Evolutionary conservation across 1,140 invertebrate species (phyloP).

Genomic region (Lamellibrachia luymesi): DNA sequence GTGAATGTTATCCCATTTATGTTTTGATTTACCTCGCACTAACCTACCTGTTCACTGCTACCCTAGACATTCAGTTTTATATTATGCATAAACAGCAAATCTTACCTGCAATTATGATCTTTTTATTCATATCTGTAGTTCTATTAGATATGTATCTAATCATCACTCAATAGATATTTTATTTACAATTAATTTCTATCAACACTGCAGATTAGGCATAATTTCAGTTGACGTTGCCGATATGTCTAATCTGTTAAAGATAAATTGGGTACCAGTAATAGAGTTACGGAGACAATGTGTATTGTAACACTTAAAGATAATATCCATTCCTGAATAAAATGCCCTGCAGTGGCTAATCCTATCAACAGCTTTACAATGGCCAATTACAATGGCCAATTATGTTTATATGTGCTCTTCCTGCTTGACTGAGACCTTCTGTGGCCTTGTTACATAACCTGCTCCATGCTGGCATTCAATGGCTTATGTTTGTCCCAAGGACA

Average conservation of each 20-base stretch:
- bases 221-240: not conserved
- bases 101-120: not conserved
- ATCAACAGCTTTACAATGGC: not conserved
- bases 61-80: not conserved
- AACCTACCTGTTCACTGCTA: not conserved
- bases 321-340: not conserved
- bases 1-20: not conserved
- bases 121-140: not conserved
- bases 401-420: not conserved
- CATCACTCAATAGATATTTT: not conserved
- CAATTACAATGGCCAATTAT: not conserved
- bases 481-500: not conserved
- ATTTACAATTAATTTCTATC: not conserved
- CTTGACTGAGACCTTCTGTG: not conserved
- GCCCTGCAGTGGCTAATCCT: not conserved
- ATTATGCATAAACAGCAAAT: not conserved
- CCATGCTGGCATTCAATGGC: no score
- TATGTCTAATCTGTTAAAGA: not conserved
- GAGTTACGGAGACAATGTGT: not conserved
- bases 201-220: not conserved
- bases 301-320: not conserved
- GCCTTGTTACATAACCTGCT: not conserved
- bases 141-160: not conserved
- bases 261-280: not conserved
- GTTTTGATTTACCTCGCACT: not conserved